Conservation (phyloP, 2,888 invertebrate genomes). For the Sycophila texana region DNA sequence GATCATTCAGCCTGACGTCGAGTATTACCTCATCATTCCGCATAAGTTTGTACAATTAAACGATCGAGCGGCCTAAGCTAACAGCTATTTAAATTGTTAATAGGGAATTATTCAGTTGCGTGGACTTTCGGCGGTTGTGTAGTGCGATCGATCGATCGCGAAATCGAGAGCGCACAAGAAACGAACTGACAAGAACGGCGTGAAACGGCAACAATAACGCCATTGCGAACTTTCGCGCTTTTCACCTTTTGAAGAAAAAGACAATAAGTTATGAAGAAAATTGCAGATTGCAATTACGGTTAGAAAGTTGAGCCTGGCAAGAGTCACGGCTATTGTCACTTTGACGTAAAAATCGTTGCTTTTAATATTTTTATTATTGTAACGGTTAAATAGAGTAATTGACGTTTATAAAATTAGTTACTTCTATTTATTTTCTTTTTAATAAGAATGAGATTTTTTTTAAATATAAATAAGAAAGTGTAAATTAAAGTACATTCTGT, state of each 20-base stretch:
- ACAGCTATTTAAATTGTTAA: neutral
- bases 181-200: neutral
- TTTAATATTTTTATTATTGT: neutral
- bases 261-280: neutral
- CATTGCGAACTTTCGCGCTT: neutral
- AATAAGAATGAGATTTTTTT: too few relatives aligned
- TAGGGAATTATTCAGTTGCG: neutral
- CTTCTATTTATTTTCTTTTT: too few relatives aligned
- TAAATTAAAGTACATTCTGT: neutral
- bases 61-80: neutral
- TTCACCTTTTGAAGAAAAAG: neutral
- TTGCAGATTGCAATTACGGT: constrained; percentile 9
- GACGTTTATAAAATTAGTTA: too few relatives aligned
- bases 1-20: too few relatives aligned
- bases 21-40: neutral
- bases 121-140: neutral
- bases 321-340: neutral
- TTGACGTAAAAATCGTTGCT: neutral
- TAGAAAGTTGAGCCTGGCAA: constrained; percentile 8
- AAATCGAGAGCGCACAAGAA: neutral
- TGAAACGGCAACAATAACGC: neutral
- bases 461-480: too few relatives aligned
- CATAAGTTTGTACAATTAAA: neutral
- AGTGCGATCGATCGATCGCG: neutral
- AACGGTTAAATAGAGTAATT: too few relatives aligned